A percentile compares a stretch with the other conserved stretches of the same genome.
phyloP scores from a whole-genome alignment of 2,888 invertebrate species.

The Macaria notata region DNA sequence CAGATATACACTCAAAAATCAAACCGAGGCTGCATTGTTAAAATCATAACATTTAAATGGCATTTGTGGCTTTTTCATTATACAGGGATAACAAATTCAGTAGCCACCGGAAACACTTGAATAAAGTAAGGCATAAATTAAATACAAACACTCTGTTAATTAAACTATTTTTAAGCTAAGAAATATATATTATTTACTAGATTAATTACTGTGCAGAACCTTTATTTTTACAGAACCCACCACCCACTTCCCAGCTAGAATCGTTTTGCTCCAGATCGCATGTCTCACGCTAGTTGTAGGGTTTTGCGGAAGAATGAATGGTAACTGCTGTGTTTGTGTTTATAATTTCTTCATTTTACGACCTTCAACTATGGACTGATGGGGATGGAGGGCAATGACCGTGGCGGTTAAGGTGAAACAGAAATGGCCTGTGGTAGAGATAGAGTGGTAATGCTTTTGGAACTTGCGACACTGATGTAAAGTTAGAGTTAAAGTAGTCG shows the following conservation, averaged over 20 bases:
- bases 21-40: too few species aligned
- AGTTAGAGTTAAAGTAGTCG: too few species aligned
- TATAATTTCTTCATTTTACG: conserved; percentile 47
- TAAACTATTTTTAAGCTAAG: too few species aligned
- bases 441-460: neutral
- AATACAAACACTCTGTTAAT: too few species aligned
- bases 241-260: conserved; percentile 30
- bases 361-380: conserved; percentile 16
- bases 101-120: too few species aligned
- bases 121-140: too few species aligned
- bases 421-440: neutral
- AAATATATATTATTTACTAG: too few species aligned
- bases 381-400: conserved; percentile 14
- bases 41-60: too few species aligned
- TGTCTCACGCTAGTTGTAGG: conserved; percentile 45
- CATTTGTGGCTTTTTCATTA: too few species aligned
- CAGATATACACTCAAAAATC: too few species aligned
- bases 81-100: too few species aligned
- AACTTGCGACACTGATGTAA: neutral
- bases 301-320: conserved; percentile 23
- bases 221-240: neutral
- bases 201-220: too few species aligned
- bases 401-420: conserved; percentile 4
- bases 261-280: conserved; percentile 44
- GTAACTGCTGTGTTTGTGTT: conserved; percentile 38